Conservation (phyloP, 2,113 vertebrate species). For the Chitala chitala region DNA sequence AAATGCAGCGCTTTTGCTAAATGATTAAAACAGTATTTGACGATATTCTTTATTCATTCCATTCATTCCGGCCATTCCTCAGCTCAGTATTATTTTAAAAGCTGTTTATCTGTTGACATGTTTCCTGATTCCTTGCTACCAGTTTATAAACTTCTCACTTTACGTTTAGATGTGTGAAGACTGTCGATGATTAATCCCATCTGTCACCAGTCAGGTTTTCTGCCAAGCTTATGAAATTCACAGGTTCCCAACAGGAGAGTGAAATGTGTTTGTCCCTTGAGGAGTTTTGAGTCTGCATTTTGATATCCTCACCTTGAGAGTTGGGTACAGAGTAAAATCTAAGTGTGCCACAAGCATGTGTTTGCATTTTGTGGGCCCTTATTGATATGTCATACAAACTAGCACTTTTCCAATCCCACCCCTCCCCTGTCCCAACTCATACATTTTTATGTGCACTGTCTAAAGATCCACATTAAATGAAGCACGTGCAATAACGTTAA, state of each 20-base stretch:
- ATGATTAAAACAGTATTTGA: too few species aligned
- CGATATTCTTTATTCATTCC: neutral
- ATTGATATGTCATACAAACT: neutral
- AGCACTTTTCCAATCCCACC: too few species aligned
- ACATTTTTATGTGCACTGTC: neutral
- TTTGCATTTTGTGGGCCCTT: neutral
- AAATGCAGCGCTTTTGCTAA: too few species aligned
- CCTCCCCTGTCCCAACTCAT: neutral
- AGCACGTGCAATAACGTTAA: neutral
- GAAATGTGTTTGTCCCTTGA: neutral
- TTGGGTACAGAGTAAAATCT: neutral
- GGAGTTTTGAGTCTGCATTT: neutral
- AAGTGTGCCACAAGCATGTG: neutral
- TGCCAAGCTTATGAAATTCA: neutral
- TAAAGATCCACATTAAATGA: conserved; percentile 9
- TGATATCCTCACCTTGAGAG: neutral
- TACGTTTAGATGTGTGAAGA: neutral
- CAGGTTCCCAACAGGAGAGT: neutral
- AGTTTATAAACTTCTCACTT: neutral
- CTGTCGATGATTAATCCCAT: neutral
- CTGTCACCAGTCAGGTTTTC: neutral
- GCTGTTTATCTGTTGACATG: neutral
- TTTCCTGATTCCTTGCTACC: neutral
- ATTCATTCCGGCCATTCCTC: too few species aligned
- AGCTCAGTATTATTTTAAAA: neutral